Percentiles rank a stretch among this genome's conserved stretches.
Conservation (phyloP, 2,888 invertebrate species). For the Pristionchus fissidentatus region DNA sequence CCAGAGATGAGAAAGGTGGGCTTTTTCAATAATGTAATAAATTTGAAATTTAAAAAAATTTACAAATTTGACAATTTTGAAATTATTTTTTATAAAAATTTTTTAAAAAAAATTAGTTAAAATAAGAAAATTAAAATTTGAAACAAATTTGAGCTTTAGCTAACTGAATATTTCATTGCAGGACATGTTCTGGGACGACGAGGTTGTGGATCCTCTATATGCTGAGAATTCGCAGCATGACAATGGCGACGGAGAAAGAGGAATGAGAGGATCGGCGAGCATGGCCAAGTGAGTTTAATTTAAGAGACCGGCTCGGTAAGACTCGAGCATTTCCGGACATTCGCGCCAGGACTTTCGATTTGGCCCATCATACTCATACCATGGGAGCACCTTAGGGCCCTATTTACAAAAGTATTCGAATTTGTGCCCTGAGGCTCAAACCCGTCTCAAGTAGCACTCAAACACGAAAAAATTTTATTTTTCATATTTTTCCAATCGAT, state of each 20-base stretch:
- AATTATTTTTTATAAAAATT: too few relatives aligned
- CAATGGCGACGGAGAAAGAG: constrained; percentile 38
- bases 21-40: neutral
- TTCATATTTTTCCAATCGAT: too few relatives aligned
- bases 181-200: constrained; percentile 44
- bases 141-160: too few relatives aligned
- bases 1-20: constrained; percentile 40
- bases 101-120: too few relatives aligned
- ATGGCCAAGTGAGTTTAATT: constrained; percentile 15
- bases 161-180: too few relatives aligned
- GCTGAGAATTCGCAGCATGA: constrained; percentile 28
- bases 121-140: too few relatives aligned
- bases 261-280: constrained; percentile 38
- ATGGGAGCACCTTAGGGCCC: too few relatives aligned
- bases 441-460: too few relatives aligned
- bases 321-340: neutral
- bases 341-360: too few relatives aligned
- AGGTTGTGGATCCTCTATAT: constrained; percentile 29
- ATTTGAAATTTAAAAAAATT: neutral
- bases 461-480: too few relatives aligned
- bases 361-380: neutral
- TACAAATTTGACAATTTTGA: neutral
- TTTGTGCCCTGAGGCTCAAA: too few relatives aligned
- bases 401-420: too few relatives aligned
- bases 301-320: neutral